Conservation (phyloP, 2,113 vertebrate genomes). For the Scortum barcoo region DNA sequence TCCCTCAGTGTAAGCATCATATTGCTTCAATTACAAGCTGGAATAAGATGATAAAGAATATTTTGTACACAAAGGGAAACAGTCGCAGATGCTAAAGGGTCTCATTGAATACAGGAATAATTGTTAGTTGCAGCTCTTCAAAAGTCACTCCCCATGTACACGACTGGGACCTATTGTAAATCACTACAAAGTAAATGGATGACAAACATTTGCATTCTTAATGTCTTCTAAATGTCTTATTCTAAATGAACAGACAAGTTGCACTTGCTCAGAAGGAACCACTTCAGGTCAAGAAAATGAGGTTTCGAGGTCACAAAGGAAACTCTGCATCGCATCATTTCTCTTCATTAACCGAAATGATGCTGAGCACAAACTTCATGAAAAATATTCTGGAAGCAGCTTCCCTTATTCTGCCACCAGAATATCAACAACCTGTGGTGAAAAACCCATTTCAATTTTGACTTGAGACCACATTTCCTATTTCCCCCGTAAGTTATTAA, state of each 20-base stretch:
- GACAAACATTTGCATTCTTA: conserved; percentile 21
- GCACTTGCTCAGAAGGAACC: conserved; percentile 11
- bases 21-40: background rate
- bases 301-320: conserved; percentile 63
- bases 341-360: conserved; percentile 72
- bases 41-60: background rate
- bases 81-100: background rate
- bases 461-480: conserved; percentile 76
- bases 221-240: conserved; percentile 29
- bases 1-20: background rate
- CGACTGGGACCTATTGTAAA: background rate
- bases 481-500: conserved; percentile 76
- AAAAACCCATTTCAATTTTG: conserved; percentile 76
- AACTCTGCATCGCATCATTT: conserved; percentile 61
- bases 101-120: conserved; percentile 15
- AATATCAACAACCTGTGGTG: conserved; percentile 74
- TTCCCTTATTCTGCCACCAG: conserved; percentile 54
- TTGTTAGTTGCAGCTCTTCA: background rate
- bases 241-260: conserved; percentile 48
- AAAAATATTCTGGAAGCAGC: conserved; percentile 67
- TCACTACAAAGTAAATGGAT: conserved; percentile 19
- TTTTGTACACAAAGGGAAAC: background rate
- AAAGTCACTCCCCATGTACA: background rate
- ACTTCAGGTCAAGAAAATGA: conserved; percentile 59
- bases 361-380: conserved; percentile 58